A percentile compares a stretch with the other conserved stretches of the same genome.
Conservation (phyloP, 2,888 invertebrate species). For the Dione juno region DNA sequence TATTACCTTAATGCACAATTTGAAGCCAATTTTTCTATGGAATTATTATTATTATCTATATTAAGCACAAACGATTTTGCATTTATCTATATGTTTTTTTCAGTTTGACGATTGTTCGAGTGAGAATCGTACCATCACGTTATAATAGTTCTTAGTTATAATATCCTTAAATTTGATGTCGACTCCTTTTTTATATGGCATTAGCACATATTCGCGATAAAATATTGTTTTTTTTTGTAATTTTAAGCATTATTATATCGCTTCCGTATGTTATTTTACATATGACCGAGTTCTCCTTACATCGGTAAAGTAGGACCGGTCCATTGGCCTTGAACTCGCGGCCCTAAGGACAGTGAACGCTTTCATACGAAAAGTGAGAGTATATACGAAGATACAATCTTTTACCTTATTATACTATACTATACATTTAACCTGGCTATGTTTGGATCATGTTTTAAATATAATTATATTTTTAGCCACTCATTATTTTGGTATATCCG, state of each 20-base stretch:
- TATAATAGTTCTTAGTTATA: too few relatives aligned
- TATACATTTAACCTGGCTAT: neutral
- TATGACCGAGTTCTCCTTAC: constrained; percentile 45
- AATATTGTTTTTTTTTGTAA: too few relatives aligned
- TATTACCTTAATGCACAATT: neutral
- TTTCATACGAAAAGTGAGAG: constrained; percentile 26
- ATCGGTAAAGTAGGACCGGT: constrained; percentile 48
- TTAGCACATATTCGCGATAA: too few relatives aligned
- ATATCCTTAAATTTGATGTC: too few relatives aligned
- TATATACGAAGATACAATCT: constrained; percentile 14
- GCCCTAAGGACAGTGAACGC: constrained; percentile 47
- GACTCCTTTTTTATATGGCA: too few relatives aligned
- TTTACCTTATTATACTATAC: neutral
- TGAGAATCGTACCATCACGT: too few relatives aligned
- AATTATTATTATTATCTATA: too few relatives aligned
- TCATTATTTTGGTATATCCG: neutral
- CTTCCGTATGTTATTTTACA: neutral
- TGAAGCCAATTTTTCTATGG: neutral
- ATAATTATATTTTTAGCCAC: neutral
- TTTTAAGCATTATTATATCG: too few relatives aligned
- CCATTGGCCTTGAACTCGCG: constrained; percentile 46
- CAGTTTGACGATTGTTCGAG: too few relatives aligned
- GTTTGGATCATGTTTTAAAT: neutral
- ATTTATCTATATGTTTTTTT: too few relatives aligned
- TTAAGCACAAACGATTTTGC: too few relatives aligned